These are phyloP conservation scores for Stenichneumon culpator DNA, from an alignment of 2,888 invertebrate species.

Conservation along the genomic window DNA sequence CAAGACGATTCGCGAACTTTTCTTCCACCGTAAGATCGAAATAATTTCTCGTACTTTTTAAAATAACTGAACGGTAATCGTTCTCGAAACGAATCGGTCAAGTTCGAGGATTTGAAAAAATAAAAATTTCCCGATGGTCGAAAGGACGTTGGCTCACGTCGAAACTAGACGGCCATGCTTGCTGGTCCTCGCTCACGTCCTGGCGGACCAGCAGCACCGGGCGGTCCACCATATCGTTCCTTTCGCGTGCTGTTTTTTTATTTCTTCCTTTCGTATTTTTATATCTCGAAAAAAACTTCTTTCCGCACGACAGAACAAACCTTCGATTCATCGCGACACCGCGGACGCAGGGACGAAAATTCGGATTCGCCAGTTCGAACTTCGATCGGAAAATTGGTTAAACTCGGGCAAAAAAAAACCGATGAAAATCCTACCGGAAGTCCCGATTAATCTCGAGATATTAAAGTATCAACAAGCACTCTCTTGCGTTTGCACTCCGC, in stretches of 20 bases:
- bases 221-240: slow-evolving; percentile 64
- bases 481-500: background rate
- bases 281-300: background rate
- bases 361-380: background rate
- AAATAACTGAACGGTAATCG: background rate
- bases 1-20: background rate
- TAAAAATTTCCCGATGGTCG: slow-evolving; percentile 53
- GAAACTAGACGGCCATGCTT: slow-evolving; percentile 74
- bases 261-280: background rate
- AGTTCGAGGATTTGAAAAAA: background rate
- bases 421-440: background rate
- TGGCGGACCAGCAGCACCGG: slow-evolving; percentile 62
- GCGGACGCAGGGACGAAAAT: background rate
- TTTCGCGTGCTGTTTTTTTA: slow-evolving; percentile 21
- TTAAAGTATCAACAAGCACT: background rate
- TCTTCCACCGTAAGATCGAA: background rate
- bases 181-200: slow-evolving; percentile 67
- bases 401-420: background rate
- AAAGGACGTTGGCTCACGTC: slow-evolving; percentile 62
- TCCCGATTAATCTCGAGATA: background rate
- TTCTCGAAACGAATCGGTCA: background rate
- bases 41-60: slow-evolving; percentile 1
- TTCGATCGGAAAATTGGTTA: background rate
- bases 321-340: background rate
- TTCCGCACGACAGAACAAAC: background rate